Base-by-base conservation (phyloP, 2,113 vertebrate species). In the Rhea pennata region DNA sequence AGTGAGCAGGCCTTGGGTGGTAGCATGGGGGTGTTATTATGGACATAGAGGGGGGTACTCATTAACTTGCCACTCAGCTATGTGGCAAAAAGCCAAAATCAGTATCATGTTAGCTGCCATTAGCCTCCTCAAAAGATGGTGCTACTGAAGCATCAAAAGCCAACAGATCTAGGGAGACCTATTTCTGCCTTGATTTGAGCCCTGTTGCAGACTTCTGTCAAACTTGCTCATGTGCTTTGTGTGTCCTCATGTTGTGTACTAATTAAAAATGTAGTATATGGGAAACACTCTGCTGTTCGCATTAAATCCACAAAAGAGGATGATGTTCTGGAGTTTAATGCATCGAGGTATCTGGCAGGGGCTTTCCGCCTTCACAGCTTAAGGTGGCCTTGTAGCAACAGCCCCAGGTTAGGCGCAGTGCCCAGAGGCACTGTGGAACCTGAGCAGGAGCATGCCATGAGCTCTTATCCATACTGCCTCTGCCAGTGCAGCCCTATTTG, bases 201-300 rank as follows among this genome's bases (percentile, higher is more conserved):
- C 31, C 42, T 77, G 48, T 42, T 19, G 3, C 53, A 70, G 81
- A n/a, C 29, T 86, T 44, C 12, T 50, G 1, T 23, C 58, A 5
- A 1, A n/a, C 7, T 72, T 21, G 31, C 48, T 54, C 12, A 3
- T 3, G 0, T 19, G 24, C 29, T 0, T 6, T 20, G 33, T 72
- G 27, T 46, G 59, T 83, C 26, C 15, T 46, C 15, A 21, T 40
- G 5, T 66, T 0, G 0, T 29, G 15, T 0, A 0, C 29, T 62
- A 29, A 36, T 54, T 42, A 46, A 21, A 64, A 88, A 53, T 53
- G 40, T 56, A 20, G 3, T 22, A 46, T 71, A 4, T 2, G 22
- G 56, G 24, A 58, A 48, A 33, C 3, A 1, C 51, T 44, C 42
- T 56, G 16, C 10, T 51, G 33, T 29, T 36, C 71, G 24, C 19